Evolutionary conservation across 2,797 vertebrate genomes (phyloP).

Genomic region (Notamacropus eugenii): DNA sequence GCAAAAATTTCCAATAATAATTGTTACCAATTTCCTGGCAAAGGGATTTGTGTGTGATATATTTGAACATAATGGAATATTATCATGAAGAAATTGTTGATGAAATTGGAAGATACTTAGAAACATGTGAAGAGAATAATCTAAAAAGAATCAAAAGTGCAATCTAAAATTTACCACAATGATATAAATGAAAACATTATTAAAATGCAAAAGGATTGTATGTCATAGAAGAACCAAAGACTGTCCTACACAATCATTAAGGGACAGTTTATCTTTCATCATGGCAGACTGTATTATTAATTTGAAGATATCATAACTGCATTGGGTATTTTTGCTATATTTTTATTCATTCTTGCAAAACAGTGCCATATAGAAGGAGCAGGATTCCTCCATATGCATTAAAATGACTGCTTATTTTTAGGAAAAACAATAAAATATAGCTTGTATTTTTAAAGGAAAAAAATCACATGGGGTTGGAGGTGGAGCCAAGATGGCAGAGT

Average conservation of each 20-base stretch:
- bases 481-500: too few relatives aligned
- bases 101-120: background rate
- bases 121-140: background rate
- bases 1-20: too few relatives aligned
- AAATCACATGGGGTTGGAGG: background rate
- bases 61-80: background rate
- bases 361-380: background rate
- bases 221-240: background rate
- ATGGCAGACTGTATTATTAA: background rate
- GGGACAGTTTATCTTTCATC: background rate
- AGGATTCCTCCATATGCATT: background rate
- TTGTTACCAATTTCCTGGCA: too few relatives aligned
- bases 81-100: background rate
- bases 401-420: background rate
- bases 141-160: background rate
- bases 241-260: background rate
- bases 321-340: background rate
- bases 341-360: background rate
- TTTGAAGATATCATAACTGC: background rate
- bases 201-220: background rate
- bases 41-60: background rate
- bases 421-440: background rate
- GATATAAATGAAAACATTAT: background rate
- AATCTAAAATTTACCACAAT: background rate
- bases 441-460: background rate